A percentile compares a stretch with the other conserved stretches of the same genome.
These are phyloP conservation scores for Tetrapedia diversipes DNA, from an alignment of 2,888 invertebrate genomes.

Conservation along the genomic window DNA sequence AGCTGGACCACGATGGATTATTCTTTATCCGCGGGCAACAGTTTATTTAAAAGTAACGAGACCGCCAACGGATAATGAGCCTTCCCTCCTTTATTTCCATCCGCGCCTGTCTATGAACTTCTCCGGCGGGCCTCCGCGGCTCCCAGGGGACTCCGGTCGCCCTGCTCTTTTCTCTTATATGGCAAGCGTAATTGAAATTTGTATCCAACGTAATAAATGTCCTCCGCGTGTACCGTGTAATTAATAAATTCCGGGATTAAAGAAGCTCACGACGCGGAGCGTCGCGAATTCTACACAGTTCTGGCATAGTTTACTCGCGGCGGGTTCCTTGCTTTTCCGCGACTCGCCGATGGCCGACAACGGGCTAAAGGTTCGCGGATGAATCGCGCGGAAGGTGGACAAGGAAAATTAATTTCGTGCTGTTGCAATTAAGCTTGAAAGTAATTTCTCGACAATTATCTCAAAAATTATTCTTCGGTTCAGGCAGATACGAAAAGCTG, in stretches of 20 bases:
- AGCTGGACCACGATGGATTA: slow-evolving; percentile 71
- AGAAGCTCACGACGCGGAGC: slow-evolving; percentile 29
- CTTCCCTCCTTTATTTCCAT: slow-evolving; percentile 51
- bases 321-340: slow-evolving; percentile 2
- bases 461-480: no score
- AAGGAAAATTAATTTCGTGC: neutral
- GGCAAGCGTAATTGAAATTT: slow-evolving; percentile 61
- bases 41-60: slow-evolving; percentile 66
- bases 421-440: neutral
- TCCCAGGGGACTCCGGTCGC: slow-evolving; percentile 31
- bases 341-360: slow-evolving; percentile 3
- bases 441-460: no score
- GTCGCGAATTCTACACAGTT: slow-evolving; percentile 15
- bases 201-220: slow-evolving; percentile 53
- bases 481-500: no score
- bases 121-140: slow-evolving; percentile 17
- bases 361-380: neutral
- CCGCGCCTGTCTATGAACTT: slow-evolving; percentile 38
- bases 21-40: slow-evolving; percentile 70
- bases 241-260: slow-evolving; percentile 59
- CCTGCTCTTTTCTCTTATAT: slow-evolving; percentile 57
- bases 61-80: slow-evolving; percentile 62
- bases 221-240: slow-evolving; percentile 53
- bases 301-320: slow-evolving; percentile 23
- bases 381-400: no score